Evolutionary conservation across 2,113 vertebrate genomes (phyloP).

Genomic region (Xenopus borealis): DNA sequence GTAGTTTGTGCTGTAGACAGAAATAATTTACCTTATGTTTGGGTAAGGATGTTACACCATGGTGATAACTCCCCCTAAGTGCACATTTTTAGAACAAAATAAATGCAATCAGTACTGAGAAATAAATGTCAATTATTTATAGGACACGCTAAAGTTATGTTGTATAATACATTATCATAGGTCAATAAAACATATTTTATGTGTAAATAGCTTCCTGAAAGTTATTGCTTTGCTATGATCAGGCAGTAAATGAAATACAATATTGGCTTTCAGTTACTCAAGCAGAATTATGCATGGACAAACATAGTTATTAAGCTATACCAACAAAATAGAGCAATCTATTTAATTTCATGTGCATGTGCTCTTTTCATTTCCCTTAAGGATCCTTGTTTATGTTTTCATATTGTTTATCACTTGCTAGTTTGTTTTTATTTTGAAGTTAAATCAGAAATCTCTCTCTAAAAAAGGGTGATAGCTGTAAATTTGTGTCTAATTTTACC

Average conservation of each 20-base stretch:
- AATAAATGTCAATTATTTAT: constrained; percentile 42
- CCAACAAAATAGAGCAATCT: constrained; percentile 1
- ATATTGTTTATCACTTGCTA: background rate
- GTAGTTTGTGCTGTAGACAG: background rate
- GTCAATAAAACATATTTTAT: constrained; percentile 46
- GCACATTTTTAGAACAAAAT: constrained; percentile 29
- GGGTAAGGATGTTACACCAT: constrained; percentile 2
- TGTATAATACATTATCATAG: constrained; percentile 36
- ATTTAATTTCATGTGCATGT: background rate
- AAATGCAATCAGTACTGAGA: constrained; percentile 17
- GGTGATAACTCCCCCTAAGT: constrained; percentile 16
- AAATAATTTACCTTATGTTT: constrained; percentile 5
- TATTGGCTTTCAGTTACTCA: constrained; percentile 22
- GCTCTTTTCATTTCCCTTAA: background rate
- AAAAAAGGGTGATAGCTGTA: too few species aligned
- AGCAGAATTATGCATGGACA: constrained; percentile 20
- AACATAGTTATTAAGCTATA: constrained; percentile 2
- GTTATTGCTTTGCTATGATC: constrained; percentile 38
- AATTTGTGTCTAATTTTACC: too few species aligned
- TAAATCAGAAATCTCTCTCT: background rate
- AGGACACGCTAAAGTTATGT: constrained; percentile 33
- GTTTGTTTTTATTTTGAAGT: background rate
- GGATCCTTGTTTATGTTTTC: background rate
- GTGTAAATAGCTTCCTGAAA: constrained; percentile 45
- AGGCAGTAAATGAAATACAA: constrained; percentile 38